Base-by-base conservation (phyloP, 2,113 vertebrate species). In the Passer montanus region DNA sequence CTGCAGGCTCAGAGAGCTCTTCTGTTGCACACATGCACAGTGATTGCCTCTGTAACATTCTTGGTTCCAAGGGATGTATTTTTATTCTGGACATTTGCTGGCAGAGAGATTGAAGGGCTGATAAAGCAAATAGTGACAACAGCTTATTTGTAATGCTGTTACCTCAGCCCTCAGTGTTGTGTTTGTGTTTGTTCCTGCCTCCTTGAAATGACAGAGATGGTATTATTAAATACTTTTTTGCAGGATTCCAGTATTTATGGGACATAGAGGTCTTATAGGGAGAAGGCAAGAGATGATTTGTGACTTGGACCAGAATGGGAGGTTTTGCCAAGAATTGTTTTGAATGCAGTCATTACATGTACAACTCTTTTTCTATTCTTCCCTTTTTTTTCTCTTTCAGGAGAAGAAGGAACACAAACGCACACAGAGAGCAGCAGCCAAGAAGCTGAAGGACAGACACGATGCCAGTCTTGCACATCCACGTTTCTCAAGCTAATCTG, bases 371-470 rank as follows among this genome's bases (percentile, higher is more conserved):
- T 31, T 37, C 43, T 63, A 21, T 43, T 24, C 9, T 49, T 55
- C 87, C 87, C 76, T 68, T 69, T 91, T 58, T 85, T 9, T 56
- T 64, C 49, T 92, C 89, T 44, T 84, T 11, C 96, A 99, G 99
- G 98, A 98, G 99, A 99, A 74, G 99, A 99, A 90, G 99, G 98
- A 85, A 96, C 98, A 9, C 99, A 99, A 95, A 97, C 98, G 15
- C 97, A 96, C 75, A 79, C 97, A 15, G 98, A 98, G 63, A 97
- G 84, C 89, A 93, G 74, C 89, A 96, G 87, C 88, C 97, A 96
- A 55, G 98, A 98, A 93, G 97, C 94, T 87, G 98, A 98, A 50
- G 94, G 97, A 73, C 99, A 99, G 97, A 99, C 99, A 62, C 98
- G 98, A 50, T 99, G 98, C 97, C 98, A 98, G n/a, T 98, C 98